phyloP scores from a whole-genome alignment of 1,140 invertebrate species.

The Luehdorfia chinensis region DNA sequence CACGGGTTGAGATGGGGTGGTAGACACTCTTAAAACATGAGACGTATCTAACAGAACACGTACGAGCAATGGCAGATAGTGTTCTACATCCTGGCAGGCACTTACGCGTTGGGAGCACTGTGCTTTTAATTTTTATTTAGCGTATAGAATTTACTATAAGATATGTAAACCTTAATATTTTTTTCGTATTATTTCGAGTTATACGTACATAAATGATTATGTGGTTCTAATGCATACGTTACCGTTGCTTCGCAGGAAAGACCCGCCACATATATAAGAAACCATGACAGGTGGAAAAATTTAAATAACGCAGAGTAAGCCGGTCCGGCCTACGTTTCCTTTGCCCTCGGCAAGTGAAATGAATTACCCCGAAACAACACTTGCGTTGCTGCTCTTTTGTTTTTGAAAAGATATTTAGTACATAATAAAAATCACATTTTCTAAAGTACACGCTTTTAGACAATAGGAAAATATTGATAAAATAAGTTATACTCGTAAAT shows the following conservation, averaged over 20 bases:
- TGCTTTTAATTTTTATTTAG: no score
- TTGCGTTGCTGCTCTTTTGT: background rate
- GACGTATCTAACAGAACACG: constrained; percentile 82
- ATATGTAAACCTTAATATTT: no score
- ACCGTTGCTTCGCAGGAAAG: background rate
- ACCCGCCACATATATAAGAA: constrained; percentile 1
- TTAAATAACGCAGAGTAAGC: constrained; percentile 8
- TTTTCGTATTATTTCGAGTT: no score
- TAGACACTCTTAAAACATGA: no score
- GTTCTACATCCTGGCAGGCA: constrained; percentile 87
- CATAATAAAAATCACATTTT: no score
- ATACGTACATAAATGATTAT: no score
- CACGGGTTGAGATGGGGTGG: no score
- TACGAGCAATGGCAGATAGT: constrained; percentile 90
- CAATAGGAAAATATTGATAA: no score
- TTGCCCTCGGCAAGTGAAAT: background rate
- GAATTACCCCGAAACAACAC: constrained; percentile 1
- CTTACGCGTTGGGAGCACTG: constrained; percentile 85
- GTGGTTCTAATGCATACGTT: background rate
- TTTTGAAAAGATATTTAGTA: no score
- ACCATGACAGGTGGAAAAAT: constrained; percentile 12
- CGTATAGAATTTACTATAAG: no score
- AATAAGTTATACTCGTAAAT: no score
- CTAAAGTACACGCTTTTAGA: no score
- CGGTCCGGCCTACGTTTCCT: background rate